These are phyloP conservation scores for Procambarus clarkii DNA, from an alignment of 1,140 invertebrate genomes.

Conservation along the genomic window DNA sequence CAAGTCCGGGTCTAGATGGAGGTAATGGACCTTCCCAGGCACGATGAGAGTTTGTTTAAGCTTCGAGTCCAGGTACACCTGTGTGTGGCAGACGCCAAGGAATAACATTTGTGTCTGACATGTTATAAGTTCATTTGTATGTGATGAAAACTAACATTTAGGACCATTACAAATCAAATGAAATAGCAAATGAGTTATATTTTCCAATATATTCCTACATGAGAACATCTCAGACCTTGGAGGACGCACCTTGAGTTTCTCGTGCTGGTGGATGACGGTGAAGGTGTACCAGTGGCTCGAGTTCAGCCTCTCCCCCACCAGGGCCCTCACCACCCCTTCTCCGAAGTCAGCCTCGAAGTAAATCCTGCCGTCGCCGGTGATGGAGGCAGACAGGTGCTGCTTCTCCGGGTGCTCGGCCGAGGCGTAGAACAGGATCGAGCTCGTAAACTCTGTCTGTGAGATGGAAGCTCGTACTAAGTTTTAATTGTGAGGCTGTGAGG, in stretches of 20 bases:
- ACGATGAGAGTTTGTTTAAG: conserved; percentile 1
- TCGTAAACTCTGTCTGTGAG: conserved; percentile 23
- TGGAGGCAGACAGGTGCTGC: conserved; percentile 37
- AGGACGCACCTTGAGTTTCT: conserved; percentile 29
- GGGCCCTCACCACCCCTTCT: conserved; percentile 12
- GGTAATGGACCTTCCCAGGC: conserved; percentile 41
- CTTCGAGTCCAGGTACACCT: conserved; percentile 30
- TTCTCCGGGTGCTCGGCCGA: conserved; percentile 49
- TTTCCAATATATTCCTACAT: too few species aligned
- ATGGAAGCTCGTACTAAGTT: too few species aligned
- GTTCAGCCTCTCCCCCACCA: conserved; percentile 10
- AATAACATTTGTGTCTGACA: too few species aligned
- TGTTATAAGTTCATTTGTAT: too few species aligned
- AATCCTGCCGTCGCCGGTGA: conserved; percentile 23
- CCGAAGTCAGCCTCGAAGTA: conserved; percentile 58
- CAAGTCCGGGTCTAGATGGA: conserved; percentile 57
- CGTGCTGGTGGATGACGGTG: conserved; percentile 48
- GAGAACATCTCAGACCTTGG: too few species aligned
- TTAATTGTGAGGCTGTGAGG: too few species aligned
- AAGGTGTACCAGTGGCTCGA: conserved; percentile 27
- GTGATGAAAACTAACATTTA: too few species aligned
- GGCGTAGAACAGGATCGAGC: conserved; percentile 60
- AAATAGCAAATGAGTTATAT: too few species aligned
- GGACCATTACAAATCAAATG: too few species aligned
- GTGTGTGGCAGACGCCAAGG: background rate